Base-by-base conservation (phyloP, 2,888 invertebrate species). In the Torymus texanus region DNA sequence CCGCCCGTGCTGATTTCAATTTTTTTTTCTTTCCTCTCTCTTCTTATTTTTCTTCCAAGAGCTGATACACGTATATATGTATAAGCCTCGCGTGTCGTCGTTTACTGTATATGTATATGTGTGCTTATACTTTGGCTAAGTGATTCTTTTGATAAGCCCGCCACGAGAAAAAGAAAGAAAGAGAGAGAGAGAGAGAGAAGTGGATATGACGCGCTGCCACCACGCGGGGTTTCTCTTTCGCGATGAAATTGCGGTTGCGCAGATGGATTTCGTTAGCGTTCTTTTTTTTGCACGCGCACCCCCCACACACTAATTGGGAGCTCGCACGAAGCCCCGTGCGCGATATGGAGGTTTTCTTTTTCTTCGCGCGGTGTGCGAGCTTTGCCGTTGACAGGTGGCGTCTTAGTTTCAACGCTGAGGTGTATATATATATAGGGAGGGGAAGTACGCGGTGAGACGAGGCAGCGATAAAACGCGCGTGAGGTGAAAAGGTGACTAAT, bases 1-100 rank as follows among this genome's bases (percentile, higher is more conserved):
- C 5, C 41, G 56, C 51, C 59, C n/a, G 41, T 53, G 73, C 72
- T 62, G 73, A 78, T 78, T 78, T 78, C 78, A 78, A 78, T 78
- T 78, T 78, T 73, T 61, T 24, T 18, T 5, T 56, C 41, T 12
- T 24, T 50, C 11, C 10, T 63, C 41, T 41, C 13, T 41, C n/a
- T 63, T 16, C 63, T 53, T 24, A 50, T 59, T 62, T 55, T 16
- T 68, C 29, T 29, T 68, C 68, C 24, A 1, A 8, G 55, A 41
- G 41, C 56, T 56, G 56, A 16, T 16, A 56, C 16, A 14, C 56
- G 56, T 16, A 16, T 56, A n/a, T 21, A n/a, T 12, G 10, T 14
- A 11, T 53, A n/a, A 14, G 24, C 11, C 21, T 14, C 29, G 8
- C 29, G 51, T n/a, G 21, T 24, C 18, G 68, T 14, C 14, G 53